Base-by-base conservation (phyloP, 1,140 invertebrate genomes). In the Diploscapter pachys region DNA sequence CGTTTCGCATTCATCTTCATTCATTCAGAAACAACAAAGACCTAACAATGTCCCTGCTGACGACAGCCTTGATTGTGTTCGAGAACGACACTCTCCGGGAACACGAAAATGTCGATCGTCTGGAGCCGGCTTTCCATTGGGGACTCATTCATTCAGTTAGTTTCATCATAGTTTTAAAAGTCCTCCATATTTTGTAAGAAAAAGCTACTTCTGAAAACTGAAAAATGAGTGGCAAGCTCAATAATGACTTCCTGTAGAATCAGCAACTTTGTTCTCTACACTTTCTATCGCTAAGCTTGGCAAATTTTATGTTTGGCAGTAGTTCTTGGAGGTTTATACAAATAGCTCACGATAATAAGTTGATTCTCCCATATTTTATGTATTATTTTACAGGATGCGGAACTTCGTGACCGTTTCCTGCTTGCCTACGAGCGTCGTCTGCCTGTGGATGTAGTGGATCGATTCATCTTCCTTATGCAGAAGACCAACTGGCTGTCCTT, bases 111-210 rank as follows among this genome's bases (percentile, higher is more conserved):
- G 75, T 63, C 31, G 3, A 55, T n/a, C 61, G 63, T 31, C 31
- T 76, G 3, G 53, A 63, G 57, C 63, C 63, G 8, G 75, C 9
- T 4, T 76, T 72, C 56, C 72, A 75, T 52, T 76, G 75, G 75
- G 75, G 75, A n/a, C 70, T 76, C 4, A 71, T 56, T 8, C 59
- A 55, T 13, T 6, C 4, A 3, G 75, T 69, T 74, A 31, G 31
- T 31, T 31, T 31, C 31, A 31, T 31, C 31, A 1, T 31, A 31
- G 31, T 31, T 31, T 31, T 31, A 31, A 31, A 31, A 31, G 31
- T 31, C 31, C 31, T 31, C 31, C 31, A 31, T 31, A 31, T 31
- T 31, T 31, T 31, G 31, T 31, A 31, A 31, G 31, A 31, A 31
- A 31, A 31, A 31, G 31, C 1, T 31, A 31, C 31, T 31, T 31